Evolutionary conservation across 2,113 vertebrate genomes (phyloP).

Genomic region (Pteronura brasiliensis): DNA sequence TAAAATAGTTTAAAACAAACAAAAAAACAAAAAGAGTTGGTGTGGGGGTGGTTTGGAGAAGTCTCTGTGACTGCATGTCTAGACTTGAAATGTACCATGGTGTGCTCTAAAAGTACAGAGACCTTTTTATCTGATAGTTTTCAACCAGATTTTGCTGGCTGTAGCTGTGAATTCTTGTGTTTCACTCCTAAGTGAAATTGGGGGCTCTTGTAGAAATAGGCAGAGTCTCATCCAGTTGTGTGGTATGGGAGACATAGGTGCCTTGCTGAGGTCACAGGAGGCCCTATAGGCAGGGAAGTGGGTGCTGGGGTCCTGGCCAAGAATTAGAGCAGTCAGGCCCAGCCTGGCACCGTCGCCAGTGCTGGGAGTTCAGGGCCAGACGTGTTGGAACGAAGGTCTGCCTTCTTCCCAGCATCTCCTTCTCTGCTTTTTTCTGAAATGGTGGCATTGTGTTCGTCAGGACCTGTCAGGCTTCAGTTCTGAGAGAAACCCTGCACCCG

Average conservation of each 20-base stretch:
- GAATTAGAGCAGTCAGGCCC: not conserved
- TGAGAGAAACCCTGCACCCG: not conserved
- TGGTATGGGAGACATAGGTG: not conserved
- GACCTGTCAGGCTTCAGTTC: not conserved
- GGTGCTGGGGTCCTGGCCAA: not conserved
- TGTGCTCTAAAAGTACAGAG: not conserved
- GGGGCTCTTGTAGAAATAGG: not conserved
- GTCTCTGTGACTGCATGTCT: not conserved
- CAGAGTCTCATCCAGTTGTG: not conserved
- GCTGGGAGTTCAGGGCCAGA: not conserved
- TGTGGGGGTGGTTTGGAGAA: not conserved
- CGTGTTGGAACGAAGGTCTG: not conserved
- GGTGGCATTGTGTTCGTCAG: not conserved
- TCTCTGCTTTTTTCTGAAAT: not conserved
- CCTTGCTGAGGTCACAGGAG: not conserved
- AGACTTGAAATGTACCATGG: not conserved
- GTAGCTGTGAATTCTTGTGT: not conserved
- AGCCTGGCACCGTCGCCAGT: not conserved
- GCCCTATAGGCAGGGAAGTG: too few species aligned
- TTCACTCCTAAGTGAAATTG: slow-evolving; percentile 10
- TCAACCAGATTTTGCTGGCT: not conserved
- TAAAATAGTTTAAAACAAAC: too few species aligned
- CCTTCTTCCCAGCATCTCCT: not conserved
- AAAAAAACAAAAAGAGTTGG: not conserved
- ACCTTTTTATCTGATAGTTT: not conserved